Base-by-base conservation (phyloP, 35 echinoderm and acorn worm genomes). In the Holothuria glaberrima region DNA sequence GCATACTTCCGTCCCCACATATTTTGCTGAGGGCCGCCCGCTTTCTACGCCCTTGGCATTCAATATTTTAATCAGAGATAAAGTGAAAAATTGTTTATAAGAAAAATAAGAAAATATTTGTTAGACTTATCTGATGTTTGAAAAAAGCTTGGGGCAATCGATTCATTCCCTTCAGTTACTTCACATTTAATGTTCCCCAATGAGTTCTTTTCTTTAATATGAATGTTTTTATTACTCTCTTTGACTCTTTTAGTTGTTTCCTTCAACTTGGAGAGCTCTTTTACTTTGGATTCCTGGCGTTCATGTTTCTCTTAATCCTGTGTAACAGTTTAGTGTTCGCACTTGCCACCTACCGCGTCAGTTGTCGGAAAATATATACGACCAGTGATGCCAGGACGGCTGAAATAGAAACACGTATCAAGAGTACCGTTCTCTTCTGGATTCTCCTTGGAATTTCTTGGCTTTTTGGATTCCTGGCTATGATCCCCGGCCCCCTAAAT, bases 221-320 rank as follows among this genome's bases (percentile, higher is more conserved):
- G n/a, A n/a, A n/a, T n/a, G n/a, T n/a, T n/a, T n/a, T n/a, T n/a
- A n/a, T n/a, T n/a, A n/a, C 50, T 84, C 20, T 12, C 29, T 63
- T 22, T 46, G 17, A n/a, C n/a, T 82, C 26, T 61, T 61, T 12
- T 54, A 84, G 80, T 27, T 84, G 80, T 62, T 84, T 84, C 80
- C 80, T 84, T 3, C 80, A 84, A 38, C 25, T 21, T 14, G 80
- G 80, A 12, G 0, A 36, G 27, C 46, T 48, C n/a, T 62, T 62
- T 38, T 84, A 31, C 30, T 62, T 62, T n/a, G 80, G 54, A 5
- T 84, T 62, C 22, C 54, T 84, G 3, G 3, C 31, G 3, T 17
- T 30, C 21, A 46, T 63, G 13, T 30, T 61, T 3, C 12, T 84
- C 5, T 63, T 84, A 21, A 32, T 54, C 6, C 0, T 33, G 16